These are phyloP conservation scores for Colostygia pectinataria DNA, from an alignment of 2,888 invertebrate species.

Conservation along the genomic window DNA sequence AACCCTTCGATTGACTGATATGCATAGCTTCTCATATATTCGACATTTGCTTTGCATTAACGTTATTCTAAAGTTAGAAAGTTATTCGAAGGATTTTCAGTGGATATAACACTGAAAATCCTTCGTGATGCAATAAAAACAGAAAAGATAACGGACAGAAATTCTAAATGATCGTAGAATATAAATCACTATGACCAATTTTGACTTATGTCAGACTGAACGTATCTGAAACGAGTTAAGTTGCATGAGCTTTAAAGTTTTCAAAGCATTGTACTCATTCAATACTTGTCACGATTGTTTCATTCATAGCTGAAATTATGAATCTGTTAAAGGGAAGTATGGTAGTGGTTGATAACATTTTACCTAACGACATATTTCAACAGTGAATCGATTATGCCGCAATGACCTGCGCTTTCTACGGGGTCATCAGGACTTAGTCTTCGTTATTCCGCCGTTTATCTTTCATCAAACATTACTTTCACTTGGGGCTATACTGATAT, in stretches of 20 bases:
- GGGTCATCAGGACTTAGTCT: conserved; percentile 37
- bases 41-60: conserved; percentile 19
- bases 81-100: no score
- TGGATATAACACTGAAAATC: no score
- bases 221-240: background rate
- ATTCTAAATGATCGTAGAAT: no score
- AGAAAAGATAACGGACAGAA: no score
- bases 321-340: conserved; percentile 56
- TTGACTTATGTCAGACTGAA: background rate
- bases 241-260: background rate
- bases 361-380: conserved; percentile 50
- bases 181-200: background rate
- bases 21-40: conserved; percentile 40
- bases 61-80: background rate
- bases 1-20: conserved; percentile 35
- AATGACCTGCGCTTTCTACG: conserved; percentile 38
- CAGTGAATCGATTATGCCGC: conserved; percentile 59
- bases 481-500: conserved; percentile 31
- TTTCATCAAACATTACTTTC: conserved; percentile 37
- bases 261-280: conserved; percentile 5
- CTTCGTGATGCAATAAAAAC: no score
- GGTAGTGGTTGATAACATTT: conserved; percentile 43
- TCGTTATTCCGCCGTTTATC: conserved; percentile 36
- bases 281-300: conserved; percentile 20
- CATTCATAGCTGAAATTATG: conserved; percentile 42